Percentiles rank a stretch among this genome's conserved stretches.
Conservation (phyloP, 2,113 vertebrate genomes). For the Hypanus sabinus region DNA sequence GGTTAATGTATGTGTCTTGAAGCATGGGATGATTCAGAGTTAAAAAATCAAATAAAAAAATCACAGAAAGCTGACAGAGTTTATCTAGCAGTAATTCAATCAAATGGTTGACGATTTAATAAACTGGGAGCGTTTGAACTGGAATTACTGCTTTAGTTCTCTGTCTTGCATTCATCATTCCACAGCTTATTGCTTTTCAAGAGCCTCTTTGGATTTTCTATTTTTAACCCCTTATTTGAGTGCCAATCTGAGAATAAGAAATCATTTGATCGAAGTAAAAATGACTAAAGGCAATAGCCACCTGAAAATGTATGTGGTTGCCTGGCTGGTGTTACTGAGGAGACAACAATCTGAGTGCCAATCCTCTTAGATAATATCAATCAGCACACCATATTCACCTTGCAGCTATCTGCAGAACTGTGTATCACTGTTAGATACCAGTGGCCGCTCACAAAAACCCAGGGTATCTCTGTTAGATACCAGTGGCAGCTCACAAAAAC, state of each 20-base stretch:
- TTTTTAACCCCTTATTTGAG: background rate
- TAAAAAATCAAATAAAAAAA: background rate
- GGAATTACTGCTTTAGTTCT: background rate
- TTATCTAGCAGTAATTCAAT: background rate
- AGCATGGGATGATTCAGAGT: background rate
- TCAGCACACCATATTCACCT: background rate
- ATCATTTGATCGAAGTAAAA: background rate
- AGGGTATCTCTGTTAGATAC: too few relatives aligned
- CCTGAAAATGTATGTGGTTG: background rate
- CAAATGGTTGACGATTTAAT: background rate
- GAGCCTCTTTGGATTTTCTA: background rate
- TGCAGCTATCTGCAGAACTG: too few relatives aligned
- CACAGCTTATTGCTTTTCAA: background rate
- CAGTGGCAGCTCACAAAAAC: too few relatives aligned
- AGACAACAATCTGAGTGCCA: background rate
- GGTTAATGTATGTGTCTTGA: slow-evolving; percentile 44
- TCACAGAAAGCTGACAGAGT: background rate
- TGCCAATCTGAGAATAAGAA: background rate
- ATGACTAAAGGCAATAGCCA: background rate
- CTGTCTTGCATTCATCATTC: background rate
- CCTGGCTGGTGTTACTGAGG: background rate
- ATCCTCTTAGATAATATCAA: background rate
- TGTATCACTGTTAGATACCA: too few relatives aligned
- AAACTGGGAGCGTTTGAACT: background rate
- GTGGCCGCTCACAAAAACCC: too few relatives aligned